Conservation (phyloP, 2,797 vertebrate genomes). For the Euphonia xanthogaster region DNA sequence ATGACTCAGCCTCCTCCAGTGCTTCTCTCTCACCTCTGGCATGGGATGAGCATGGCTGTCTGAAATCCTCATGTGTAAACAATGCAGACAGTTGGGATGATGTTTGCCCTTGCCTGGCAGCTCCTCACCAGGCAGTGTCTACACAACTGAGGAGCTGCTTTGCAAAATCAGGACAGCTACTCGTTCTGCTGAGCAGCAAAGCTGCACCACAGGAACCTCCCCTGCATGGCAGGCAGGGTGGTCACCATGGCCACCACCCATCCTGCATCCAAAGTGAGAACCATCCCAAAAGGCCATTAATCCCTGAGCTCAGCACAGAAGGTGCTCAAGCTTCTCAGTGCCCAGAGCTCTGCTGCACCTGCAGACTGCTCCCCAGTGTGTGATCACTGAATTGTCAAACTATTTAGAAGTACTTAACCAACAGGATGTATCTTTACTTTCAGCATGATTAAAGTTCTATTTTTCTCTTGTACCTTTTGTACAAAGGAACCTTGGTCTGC, state of each 20-base stretch:
- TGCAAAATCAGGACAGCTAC: background rate
- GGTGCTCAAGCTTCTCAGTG: background rate
- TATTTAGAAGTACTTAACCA: background rate
- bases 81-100: background rate
- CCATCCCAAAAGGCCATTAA: background rate
- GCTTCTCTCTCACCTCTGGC: background rate
- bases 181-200: background rate
- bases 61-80: background rate
- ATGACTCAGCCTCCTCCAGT: background rate
- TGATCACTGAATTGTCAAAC: background rate
- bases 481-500: background rate
- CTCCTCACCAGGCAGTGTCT: background rate
- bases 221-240: background rate
- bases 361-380: background rate
- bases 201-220: background rate
- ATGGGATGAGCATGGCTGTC: background rate
- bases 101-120: background rate
- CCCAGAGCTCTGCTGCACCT: background rate
- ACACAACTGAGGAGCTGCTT: background rate
- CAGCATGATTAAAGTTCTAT: background rate
- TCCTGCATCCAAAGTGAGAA: background rate
- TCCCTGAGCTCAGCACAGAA: background rate
- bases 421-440: background rate
- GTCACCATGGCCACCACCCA: background rate
- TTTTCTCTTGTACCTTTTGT: background rate